Evolutionary conservation across 2,797 vertebrate genomes (phyloP), one percentile per base, ranked within the genome.

Genomic region (Clarias fuscus): DNA sequence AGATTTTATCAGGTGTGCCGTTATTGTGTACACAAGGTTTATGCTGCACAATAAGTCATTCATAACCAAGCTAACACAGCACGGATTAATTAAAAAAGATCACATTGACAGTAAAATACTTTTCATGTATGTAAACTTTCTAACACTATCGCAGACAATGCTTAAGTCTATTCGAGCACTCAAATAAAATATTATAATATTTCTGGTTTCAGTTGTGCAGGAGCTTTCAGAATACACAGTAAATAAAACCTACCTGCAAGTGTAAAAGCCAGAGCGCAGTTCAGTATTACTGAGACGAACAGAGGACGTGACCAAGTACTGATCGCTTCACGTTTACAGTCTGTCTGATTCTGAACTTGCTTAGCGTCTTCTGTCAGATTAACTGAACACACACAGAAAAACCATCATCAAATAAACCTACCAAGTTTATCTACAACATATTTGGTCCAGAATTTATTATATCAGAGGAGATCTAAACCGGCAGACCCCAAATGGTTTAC

Each of bases 161-260:
- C 11, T n/a, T 11, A 14, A 48, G 22, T 3, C 43, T 56, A 76
- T 77, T 13, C 30, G 8, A 77, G 1, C 0, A 8, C 8, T 11
- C 7, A 30, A 7, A 20, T 37, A 37, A 37, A 4, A 37, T 37
- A 37, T 30, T 27, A 27, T 10, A 8, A 76, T 6, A n/a, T 56
- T 73, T 15, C 40, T n/a, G n/a, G 53, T 75, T 53, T 53, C 40
- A 53, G 37, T 24, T 75, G 72, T n/a, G 11, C 18, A 43, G 72
- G n/a, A 76, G 6, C 1, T 1, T 22, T 18, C 8, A 8, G 58
- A n/a, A 48, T 79, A 18, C 4, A 79, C 13, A 18, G 18, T n/a
- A 64, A 73, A 67, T 58, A 15, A 53, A 59, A 76, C 85, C 13
- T 37, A 82, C 85, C 79, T 56, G 37, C 40, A 18, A 82, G 30